Conservation (phyloP, 2,797 vertebrate genomes). For the Gobio occitaniae region DNA sequence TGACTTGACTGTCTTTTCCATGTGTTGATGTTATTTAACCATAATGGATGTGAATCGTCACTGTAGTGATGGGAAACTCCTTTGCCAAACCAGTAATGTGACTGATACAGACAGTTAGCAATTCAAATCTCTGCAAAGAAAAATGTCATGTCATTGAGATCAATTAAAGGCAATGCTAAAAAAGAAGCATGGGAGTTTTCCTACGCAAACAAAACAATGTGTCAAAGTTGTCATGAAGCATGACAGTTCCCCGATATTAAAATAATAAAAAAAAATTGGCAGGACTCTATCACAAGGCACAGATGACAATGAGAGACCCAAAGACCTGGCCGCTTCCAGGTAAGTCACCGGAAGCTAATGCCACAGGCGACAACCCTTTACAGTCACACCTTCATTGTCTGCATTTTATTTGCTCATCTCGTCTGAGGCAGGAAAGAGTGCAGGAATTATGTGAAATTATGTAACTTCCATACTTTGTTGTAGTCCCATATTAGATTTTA, state of each 20-base stretch:
- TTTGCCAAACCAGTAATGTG: conserved; percentile 54
- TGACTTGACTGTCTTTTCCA: conserved; percentile 24
- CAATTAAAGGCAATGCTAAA: not conserved
- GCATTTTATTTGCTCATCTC: conserved; percentile 72
- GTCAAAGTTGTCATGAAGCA: conserved; percentile 64
- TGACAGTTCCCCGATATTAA: conserved; percentile 66
- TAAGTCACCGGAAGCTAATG: conserved; percentile 75
- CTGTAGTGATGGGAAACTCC: conserved; percentile 66
- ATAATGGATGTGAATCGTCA: conserved; percentile 51
- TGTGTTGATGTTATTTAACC: conserved; percentile 49
- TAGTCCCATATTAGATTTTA: conserved; percentile 70
- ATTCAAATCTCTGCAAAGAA: not conserved
- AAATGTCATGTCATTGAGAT: not conserved
- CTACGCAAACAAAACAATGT: conserved; percentile 56
- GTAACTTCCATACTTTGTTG: conserved; percentile 8
- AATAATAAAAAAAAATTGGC: conserved; percentile 79
- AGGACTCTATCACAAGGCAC: conserved; percentile 86
- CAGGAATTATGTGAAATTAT: conserved; percentile 9
- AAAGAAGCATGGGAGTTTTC: conserved; percentile 65
- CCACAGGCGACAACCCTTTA: conserved; percentile 75
- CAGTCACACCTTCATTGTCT: conserved; percentile 72
- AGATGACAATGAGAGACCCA: conserved; percentile 85
- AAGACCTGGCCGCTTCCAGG: conserved; percentile 85
- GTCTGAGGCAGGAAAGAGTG: conserved; percentile 52
- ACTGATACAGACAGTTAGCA: conserved; percentile 13